A percentile compares a stretch with the other conserved stretches of the same genome.
phyloP scores from a whole-genome alignment of 2,888 invertebrate genomes.

The Amiota communis region DNA sequence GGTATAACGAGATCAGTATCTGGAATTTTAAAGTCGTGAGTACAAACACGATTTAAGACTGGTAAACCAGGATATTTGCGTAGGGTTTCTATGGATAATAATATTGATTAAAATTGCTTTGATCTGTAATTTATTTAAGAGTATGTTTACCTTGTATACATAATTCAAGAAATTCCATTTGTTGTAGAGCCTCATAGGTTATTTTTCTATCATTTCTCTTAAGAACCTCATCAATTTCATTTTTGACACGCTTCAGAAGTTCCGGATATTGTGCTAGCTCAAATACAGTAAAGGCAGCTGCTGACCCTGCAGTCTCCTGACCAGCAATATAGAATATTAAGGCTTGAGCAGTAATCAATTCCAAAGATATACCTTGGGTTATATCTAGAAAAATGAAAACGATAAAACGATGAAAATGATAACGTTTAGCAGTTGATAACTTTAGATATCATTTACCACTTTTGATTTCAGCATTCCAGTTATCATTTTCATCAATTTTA shows the following conservation, averaged over 20 bases:
- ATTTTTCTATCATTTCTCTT: too few species aligned
- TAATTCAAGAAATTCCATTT: slow-evolving; percentile 73
- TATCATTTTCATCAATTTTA: slow-evolving; percentile 60
- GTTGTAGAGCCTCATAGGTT: too few species aligned
- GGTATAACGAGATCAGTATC: slow-evolving; percentile 64
- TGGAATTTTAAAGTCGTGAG: too few species aligned
- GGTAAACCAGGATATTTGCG: slow-evolving; percentile 73
- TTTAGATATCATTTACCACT: slow-evolving; percentile 47
- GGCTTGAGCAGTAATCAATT: slow-evolving; percentile 68
- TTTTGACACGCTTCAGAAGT: slow-evolving; percentile 62
- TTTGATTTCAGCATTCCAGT: slow-evolving; percentile 54
- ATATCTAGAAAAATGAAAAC: too few species aligned
- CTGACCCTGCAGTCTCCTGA: too few species aligned
- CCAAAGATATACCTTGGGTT: slow-evolving; percentile 59
- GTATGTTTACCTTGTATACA: slow-evolving; percentile 64
- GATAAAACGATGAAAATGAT: too few species aligned
- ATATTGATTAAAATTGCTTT: too few species aligned
- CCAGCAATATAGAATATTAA: slow-evolving; percentile 73
- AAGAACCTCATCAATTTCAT: too few species aligned
- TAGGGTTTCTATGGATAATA: too few species aligned
- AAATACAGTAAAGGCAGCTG: slow-evolving; percentile 69
- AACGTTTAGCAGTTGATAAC: not conserved
- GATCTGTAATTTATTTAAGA: too few species aligned
- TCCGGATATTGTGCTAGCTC: slow-evolving; percentile 71
- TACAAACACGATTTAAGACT: slow-evolving; percentile 70